Evolutionary conservation across 2,888 invertebrate species (phyloP), one percentile per base, ranked within the genome.

Genomic region (Malacosoma neustria): DNA sequence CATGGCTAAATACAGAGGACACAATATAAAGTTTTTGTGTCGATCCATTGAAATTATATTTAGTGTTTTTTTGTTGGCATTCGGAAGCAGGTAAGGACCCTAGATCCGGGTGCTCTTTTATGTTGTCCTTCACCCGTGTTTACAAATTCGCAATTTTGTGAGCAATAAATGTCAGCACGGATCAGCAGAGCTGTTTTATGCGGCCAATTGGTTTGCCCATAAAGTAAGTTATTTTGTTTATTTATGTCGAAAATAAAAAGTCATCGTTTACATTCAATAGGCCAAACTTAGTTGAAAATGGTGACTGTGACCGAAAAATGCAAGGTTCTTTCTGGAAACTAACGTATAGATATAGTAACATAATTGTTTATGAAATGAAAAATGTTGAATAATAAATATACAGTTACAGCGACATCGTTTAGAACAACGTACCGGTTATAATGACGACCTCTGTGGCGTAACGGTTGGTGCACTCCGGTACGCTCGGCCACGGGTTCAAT

Each of bases 21-120:
- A 69, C 62, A 72, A 68, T 66, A 57, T 58, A 57, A 50, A 47
- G 65, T 80, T 82, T 84, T 81, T 82, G 70, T 64, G 61, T 44
- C 56, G 58, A 57, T 61, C 71, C 64, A 71, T 70, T 77, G 79
- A 77, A 76, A 22, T 22, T 22, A 22, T 80, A 73, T 76, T 80
- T 72, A 59, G 51, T 40, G 54, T 74, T 82, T 84, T n/a, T 81
- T 84, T 81, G 72, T 62, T 49, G 56, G 63, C 63, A 72, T 80
- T 84, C 84, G 84, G 84, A 85, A 85, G 76, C 84, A 84, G 85
- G 84, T 84, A 84, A 53, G 72, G 66, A 54, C 61, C 61, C 72
- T 74, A 81, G 82, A 84, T 84, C 84, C 85, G 84, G 79, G 75
- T 67, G 48, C 54, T 42, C 59, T 62, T 68, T 82, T 81, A 72